Percentiles rank a stretch among this genome's conserved stretches.
phyloP scores from a whole-genome alignment of 2,888 invertebrate genomes.

The Cheilosia variabilis region DNA sequence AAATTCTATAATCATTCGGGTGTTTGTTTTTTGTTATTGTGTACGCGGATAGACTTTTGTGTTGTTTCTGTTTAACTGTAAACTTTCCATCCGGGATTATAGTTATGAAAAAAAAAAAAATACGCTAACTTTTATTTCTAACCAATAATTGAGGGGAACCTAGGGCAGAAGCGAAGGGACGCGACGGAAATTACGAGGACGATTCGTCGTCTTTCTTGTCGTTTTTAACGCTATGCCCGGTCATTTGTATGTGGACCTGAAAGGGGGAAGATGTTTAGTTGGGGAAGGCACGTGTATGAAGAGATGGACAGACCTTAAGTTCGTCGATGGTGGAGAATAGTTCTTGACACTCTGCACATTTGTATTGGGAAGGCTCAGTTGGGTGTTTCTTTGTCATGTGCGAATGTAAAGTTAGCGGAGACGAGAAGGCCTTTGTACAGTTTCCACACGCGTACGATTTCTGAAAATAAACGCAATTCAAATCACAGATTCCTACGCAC shows the following conservation, averaged over 20 bases:
- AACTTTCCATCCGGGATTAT: slow-evolving; percentile 46
- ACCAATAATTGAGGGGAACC: slow-evolving; percentile 26
- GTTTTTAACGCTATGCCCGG: slow-evolving; percentile 68
- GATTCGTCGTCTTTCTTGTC: slow-evolving; percentile 71
- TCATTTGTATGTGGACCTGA: slow-evolving; percentile 67
- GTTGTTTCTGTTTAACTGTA: slow-evolving; percentile 11
- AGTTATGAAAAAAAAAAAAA: slow-evolving; percentile 51
- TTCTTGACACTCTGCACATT: slow-evolving; percentile 86
- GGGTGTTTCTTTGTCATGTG: slow-evolving; percentile 82
- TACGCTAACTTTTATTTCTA: slow-evolving; percentile 59
- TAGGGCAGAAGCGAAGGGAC: slow-evolving; percentile 9
- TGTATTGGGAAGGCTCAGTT: slow-evolving; percentile 81
- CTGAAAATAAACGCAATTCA: slow-evolving; percentile 31
- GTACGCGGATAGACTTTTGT: slow-evolving; percentile 36
- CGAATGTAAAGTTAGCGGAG: slow-evolving; percentile 80
- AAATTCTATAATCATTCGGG: slow-evolving; percentile 37
- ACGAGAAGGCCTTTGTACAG: slow-evolving; percentile 83
- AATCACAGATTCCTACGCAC: neutral
- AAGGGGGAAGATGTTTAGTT: neutral
- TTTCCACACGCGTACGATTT: slow-evolving; percentile 82
- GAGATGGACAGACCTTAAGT: slow-evolving; percentile 83
- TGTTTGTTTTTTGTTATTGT: slow-evolving; percentile 13
- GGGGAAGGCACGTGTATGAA: too few relatives aligned
- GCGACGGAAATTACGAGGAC: slow-evolving; percentile 60
- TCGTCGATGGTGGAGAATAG: slow-evolving; percentile 86